phyloP scores from a whole-genome alignment of 2,797 vertebrate species.

The Zalophus californianus region DNA sequence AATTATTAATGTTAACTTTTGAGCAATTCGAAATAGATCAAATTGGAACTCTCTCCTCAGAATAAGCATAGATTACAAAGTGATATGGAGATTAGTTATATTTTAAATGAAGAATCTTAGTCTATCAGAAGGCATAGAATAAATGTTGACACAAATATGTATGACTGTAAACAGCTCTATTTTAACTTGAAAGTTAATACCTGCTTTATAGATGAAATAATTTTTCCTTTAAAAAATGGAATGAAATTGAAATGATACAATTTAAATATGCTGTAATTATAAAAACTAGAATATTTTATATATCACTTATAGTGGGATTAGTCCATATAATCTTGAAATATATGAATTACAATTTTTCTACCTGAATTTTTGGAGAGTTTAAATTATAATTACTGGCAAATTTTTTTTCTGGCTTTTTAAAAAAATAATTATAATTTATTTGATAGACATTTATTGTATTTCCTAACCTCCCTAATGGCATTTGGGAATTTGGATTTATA shows the following conservation, averaged over 20 bases:
- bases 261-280: neutral
- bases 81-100: neutral
- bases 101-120: neutral
- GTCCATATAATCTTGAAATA: neutral
- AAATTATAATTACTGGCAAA: neutral
- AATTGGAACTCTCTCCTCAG: neutral
- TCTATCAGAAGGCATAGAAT: neutral
- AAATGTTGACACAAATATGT: neutral
- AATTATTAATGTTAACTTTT: neutral
- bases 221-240: neutral
- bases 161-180: neutral
- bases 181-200: conserved; percentile 3
- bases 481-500: conserved; percentile 1
- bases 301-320: neutral
- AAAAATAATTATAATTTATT: neutral
- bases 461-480: neutral
- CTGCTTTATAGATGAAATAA: conserved; percentile 8
- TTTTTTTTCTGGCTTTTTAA: neutral
- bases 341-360: neutral
- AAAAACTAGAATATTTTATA: conserved; percentile 20
- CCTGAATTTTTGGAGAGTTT: neutral
- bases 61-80: neutral
- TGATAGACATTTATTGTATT: neutral
- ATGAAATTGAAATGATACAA: neutral
- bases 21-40: neutral